A percentile compares a stretch with the other conserved stretches of the same genome.
Conservation (phyloP, 2,113 vertebrate species). For the Poecile atricapillus region DNA sequence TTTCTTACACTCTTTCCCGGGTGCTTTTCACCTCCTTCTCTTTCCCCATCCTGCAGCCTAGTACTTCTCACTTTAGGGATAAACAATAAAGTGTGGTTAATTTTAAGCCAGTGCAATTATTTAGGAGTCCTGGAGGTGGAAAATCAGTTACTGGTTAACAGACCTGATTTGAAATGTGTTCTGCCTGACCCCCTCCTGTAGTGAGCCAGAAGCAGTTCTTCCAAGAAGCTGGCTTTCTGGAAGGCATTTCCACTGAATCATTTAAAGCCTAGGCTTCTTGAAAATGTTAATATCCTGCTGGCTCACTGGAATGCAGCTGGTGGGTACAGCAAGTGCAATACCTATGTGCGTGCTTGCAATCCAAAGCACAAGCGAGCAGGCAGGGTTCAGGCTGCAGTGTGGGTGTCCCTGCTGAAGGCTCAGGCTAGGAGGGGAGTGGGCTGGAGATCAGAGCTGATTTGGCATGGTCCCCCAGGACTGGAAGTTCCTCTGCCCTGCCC, state of each 20-base stretch:
- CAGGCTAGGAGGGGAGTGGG: background rate
- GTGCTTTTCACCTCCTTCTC: background rate
- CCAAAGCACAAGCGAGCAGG: background rate
- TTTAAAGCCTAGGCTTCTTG: slow-evolving; percentile 30
- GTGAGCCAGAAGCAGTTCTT: background rate
- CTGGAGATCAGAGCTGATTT: background rate
- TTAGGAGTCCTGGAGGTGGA: slow-evolving; percentile 15
- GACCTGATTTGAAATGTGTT: background rate
- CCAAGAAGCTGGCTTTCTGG: slow-evolving; percentile 8
- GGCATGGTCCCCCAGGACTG: accelerated
- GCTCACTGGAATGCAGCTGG: background rate
- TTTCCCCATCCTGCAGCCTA: background rate
- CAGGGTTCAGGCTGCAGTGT: background rate
- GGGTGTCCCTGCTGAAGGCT: background rate
- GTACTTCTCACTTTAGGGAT: background rate
- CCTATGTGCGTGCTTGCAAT: background rate
- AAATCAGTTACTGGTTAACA: slow-evolving; percentile 51
- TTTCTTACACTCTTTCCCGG: background rate
- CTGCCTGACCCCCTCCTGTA: background rate
- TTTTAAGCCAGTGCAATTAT: slow-evolving; percentile 26
- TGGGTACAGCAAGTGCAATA: background rate
- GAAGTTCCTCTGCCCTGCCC: background rate
- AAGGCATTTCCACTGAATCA: slow-evolving; percentile 42
- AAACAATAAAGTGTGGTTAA: background rate
- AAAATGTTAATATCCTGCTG: slow-evolving; percentile 47